Evolutionary conservation across 2,888 invertebrate genomes (phyloP), one percentile per base, ranked within the genome.

Genomic region (Lysandra coridon): DNA sequence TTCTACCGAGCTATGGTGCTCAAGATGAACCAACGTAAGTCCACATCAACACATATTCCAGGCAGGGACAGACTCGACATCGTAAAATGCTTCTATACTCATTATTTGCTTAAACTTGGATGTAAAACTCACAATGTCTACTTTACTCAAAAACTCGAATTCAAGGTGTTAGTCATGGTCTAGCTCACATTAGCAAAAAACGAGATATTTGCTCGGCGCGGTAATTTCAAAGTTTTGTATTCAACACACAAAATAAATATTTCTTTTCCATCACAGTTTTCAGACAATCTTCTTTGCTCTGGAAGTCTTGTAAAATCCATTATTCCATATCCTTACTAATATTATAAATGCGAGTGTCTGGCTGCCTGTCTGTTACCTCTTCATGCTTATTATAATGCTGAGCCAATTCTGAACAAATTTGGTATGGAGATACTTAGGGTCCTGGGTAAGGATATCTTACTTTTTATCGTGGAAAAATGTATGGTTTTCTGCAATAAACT

Each of bases 21-120:
- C 85, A 93, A 93, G 82, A 94, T 94, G 88, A 94, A 93, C 84
- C 92, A 88, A 83, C 94, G 94, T 92, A 84, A 94, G 93, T 92
- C 40, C 33, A 73, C 30, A 17, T 69, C 23, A 33, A 2, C 69
- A 69, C 33, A 0, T 69, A 69, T 64, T 30, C 12, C 30, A 33
- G 33, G 33, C 69, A 1, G 30, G 69, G 17, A 69, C 4, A 33
- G 23, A 69, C 33, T 69, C 14, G 12, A 53, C 53, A 53, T 44
- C 53, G 53, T 14, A 53, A 57, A 57, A 57, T 57, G 4, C 57
- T 57, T 57, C 49, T 49, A 49, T 12, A 49, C 44, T 10, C 44
- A 44, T 44, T 44, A 44, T 49, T 49, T 49, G 49, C 2, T 7
- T 60, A n/a, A 2, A 62, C 62, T 14, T 5, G 60, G 23, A 62